Conservation (phyloP, 2,113 vertebrate genomes). For the Miniopterus natalensis region DNA sequence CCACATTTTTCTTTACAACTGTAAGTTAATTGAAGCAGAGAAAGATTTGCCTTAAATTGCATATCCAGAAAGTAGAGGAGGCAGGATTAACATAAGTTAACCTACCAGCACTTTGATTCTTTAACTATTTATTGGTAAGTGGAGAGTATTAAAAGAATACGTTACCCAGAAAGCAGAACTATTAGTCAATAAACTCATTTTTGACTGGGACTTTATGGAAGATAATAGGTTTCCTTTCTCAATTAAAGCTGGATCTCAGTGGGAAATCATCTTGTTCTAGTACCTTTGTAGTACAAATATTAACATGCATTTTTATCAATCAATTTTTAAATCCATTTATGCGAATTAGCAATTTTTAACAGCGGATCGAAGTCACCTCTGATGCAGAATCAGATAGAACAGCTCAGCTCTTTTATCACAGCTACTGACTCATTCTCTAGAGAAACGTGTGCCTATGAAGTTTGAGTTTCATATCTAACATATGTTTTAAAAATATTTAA, state of each 20-base stretch:
- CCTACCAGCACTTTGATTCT: not conserved
- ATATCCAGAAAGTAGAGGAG: not conserved
- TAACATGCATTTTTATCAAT: not conserved
- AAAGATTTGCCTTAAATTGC: not conserved
- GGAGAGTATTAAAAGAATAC: not conserved
- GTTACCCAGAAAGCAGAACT: not conserved
- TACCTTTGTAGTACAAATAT: not conserved
- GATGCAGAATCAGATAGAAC: not conserved
- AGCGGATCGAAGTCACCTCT: not conserved
- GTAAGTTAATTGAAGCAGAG: not conserved
- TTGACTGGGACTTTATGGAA: not conserved
- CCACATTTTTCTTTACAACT: not conserved
- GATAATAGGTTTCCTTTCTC: not conserved
- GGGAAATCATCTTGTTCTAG: not conserved
- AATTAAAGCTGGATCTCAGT: not conserved
- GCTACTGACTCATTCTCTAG: not conserved
- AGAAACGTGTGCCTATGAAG: not conserved
- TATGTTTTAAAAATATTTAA: not conserved
- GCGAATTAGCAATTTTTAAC: slow-evolving; percentile 15
- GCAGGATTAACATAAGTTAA: not conserved
- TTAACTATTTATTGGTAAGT: not conserved
- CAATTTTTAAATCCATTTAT: not conserved
- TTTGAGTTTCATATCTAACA: slow-evolving; percentile 15
- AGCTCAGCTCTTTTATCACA: not conserved
- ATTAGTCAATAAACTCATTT: not conserved